phyloP scores from a whole-genome alignment of 2,888 invertebrate species.

The Pristionchus fissidentatus region DNA sequence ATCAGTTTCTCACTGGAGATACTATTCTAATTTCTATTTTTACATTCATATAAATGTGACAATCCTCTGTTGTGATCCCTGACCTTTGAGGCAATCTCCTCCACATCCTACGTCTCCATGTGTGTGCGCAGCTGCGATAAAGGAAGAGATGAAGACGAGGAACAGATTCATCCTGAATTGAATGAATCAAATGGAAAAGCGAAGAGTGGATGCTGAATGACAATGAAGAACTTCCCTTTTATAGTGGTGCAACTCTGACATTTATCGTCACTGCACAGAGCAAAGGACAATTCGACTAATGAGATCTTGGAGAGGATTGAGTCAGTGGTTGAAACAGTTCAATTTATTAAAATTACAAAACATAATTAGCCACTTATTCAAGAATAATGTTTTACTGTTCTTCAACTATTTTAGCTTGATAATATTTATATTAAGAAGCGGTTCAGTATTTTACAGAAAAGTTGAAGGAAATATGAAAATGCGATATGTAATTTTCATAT shows the following conservation, averaged over 20 bases:
- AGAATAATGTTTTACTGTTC: no score
- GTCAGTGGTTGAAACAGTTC: background rate
- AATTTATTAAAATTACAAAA: no score
- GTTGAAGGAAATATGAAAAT: no score
- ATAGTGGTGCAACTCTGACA: slow-evolving; percentile 22
- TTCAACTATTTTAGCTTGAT: no score
- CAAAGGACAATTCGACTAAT: slow-evolving; percentile 1
- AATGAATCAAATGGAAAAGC: slow-evolving; percentile 13
- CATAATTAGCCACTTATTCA: no score
- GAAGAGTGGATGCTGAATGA: background rate
- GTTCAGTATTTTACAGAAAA: no score
- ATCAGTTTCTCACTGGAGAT: no score
- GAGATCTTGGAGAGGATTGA: slow-evolving; percentile 14
- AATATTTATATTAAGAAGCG: no score
- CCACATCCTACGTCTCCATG: background rate
- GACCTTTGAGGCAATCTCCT: slow-evolving; percentile 41
- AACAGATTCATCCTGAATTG: slow-evolving; percentile 26
- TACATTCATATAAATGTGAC: background rate
- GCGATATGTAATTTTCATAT: no score
- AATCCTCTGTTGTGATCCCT: background rate
- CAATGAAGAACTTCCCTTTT: slow-evolving; percentile 26
- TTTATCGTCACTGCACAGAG: slow-evolving; percentile 17
- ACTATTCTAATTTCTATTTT: no score
- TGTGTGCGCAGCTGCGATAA: background rate
- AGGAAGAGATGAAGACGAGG: background rate